Percentiles rank a stretch among this genome's conserved stretches.
Evolutionary conservation across 2,888 invertebrate genomes (phyloP).

Genomic region (Lysandra bellargus): DNA sequence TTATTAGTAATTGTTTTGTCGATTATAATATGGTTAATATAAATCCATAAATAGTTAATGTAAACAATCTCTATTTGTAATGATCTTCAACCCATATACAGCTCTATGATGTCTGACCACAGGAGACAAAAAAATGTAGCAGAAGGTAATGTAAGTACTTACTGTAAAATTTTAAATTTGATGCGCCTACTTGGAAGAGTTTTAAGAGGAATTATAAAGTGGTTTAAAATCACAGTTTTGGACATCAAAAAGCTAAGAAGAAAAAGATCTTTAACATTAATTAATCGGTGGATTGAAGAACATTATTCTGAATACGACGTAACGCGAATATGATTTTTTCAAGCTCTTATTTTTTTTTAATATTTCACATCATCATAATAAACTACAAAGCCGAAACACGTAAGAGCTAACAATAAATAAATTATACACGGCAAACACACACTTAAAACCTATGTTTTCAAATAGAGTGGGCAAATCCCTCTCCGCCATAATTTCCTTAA

Average conservation of each 20-base stretch:
- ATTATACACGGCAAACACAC: conserved; percentile 76
- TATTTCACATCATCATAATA: conserved; percentile 34
- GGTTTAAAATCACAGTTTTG: background rate
- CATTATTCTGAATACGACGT: conserved; percentile 12
- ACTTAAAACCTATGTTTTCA: conserved; percentile 62
- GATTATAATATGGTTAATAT: conserved; percentile 28
- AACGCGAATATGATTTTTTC: conserved; percentile 30
- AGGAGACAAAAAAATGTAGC: background rate
- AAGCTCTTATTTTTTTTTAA: conserved; percentile 27
- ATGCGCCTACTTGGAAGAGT: background rate
- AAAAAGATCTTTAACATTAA: background rate
- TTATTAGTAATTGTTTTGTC: conserved; percentile 13
- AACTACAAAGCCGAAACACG: conserved; percentile 39
- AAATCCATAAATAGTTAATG: conserved; percentile 13
- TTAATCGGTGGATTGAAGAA: conserved; percentile 29
- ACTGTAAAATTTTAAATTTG: background rate
- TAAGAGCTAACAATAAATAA: conserved; percentile 63
- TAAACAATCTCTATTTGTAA: conserved; percentile 27
- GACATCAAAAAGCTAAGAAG: background rate
- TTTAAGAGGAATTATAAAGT: background rate
- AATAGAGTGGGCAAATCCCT: conserved; percentile 78
- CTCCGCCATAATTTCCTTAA: conserved; percentile 79
- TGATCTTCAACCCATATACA: conserved; percentile 34
- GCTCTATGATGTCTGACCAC: background rate
- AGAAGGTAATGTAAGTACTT: too few species aligned